These are phyloP conservation scores for Chlamydotis undulata DNA, from an alignment of 2,113 vertebrate genomes.

Conservation along the genomic window DNA sequence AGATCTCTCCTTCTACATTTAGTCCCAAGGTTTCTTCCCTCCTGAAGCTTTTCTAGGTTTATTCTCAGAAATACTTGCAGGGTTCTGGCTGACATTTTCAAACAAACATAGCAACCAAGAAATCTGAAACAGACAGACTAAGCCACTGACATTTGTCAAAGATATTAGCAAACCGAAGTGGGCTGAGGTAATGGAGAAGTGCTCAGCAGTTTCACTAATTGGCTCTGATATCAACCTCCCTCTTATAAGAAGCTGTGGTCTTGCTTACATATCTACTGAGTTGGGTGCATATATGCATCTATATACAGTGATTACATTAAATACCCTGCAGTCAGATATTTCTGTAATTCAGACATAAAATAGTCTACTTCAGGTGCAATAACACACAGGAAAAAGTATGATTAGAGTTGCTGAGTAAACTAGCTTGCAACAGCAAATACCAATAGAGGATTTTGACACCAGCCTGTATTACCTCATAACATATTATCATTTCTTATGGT, in stretches of 20 bases:
- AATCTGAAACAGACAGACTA: not conserved
- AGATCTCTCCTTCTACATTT: not conserved
- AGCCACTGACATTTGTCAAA: not conserved
- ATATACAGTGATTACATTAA: not conserved
- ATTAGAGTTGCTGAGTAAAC: conserved; percentile 36
- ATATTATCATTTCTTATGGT: conserved; percentile 77
- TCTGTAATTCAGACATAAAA: conserved; percentile 14
- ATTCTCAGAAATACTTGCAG: not conserved
- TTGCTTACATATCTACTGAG: not conserved
- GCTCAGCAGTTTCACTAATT: not conserved
- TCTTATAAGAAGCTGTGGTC: not conserved
- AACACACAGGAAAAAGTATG: conserved; percentile 36
- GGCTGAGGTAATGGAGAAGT: not conserved
- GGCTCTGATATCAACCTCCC: not conserved
- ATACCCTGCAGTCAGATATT: not conserved
- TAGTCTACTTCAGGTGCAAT: conserved; percentile 50
- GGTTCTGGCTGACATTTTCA: not conserved
- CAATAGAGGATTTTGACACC: conserved; percentile 68
- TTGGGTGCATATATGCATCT: not conserved
- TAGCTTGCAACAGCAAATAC: conserved; percentile 44
- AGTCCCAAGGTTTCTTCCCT: not conserved
- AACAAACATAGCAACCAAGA: not conserved
- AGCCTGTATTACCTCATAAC: conserved; percentile 73
- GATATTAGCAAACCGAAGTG: not conserved
- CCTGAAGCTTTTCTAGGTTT: not conserved